phyloP scores from a whole-genome alignment of 2,113 vertebrate genomes.

The Sapayoa aenigma region DNA sequence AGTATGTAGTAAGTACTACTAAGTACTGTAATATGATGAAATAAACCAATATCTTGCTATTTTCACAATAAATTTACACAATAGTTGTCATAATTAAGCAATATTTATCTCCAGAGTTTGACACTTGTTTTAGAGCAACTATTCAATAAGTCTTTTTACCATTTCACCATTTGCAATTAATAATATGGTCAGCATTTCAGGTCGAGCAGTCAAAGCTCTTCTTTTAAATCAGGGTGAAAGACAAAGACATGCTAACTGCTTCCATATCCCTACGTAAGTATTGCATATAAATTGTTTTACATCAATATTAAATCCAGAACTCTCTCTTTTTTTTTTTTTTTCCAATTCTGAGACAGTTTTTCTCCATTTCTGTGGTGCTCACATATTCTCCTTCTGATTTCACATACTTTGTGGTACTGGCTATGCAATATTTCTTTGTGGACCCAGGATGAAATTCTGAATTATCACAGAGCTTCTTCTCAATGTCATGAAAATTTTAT shows the following conservation, averaged over 20 bases:
- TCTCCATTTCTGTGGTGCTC: background rate
- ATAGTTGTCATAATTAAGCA: background rate
- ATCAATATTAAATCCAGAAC: background rate
- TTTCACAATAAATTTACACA: background rate
- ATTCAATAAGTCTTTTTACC: background rate
- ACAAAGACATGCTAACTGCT: background rate
- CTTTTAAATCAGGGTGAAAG: background rate
- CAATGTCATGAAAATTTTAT: background rate
- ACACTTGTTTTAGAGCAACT: background rate
- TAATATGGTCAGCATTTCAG: background rate
- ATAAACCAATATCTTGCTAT: background rate
- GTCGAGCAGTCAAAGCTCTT: background rate
- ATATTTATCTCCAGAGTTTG: background rate
- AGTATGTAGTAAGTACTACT: background rate
- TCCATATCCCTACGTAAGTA: background rate
- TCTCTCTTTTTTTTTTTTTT: background rate
- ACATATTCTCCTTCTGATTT: rapidly evolving
- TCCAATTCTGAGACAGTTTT: background rate
- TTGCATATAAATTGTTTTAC: background rate
- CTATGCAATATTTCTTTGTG: background rate
- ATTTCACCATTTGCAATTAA: background rate
- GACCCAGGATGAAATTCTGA: background rate
- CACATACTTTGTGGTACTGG: background rate
- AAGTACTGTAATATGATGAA: background rate
- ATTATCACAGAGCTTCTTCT: background rate